Conservation (phyloP, 2,113 vertebrate species). For the Podarcis raffonei region DNA sequence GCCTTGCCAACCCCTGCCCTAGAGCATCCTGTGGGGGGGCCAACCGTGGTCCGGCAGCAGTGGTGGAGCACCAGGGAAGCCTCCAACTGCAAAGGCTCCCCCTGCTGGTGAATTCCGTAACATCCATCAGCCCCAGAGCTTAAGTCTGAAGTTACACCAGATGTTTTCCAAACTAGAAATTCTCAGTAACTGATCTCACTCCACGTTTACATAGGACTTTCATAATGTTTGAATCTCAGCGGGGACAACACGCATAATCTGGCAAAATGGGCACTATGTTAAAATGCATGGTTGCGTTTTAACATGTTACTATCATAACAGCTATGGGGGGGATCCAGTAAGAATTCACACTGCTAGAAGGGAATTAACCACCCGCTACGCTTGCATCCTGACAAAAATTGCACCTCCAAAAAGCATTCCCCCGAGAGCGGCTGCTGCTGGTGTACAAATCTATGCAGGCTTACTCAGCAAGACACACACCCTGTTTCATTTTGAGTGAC, state of each 20-base stretch:
- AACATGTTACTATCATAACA: background rate
- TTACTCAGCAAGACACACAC: background rate
- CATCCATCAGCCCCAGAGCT: too few relatives aligned
- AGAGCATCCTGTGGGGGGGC: too few relatives aligned
- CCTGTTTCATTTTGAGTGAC: too few relatives aligned
- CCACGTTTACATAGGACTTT: background rate
- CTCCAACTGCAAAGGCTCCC: too few relatives aligned
- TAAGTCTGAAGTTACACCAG: background rate
- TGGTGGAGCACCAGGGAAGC: too few relatives aligned
- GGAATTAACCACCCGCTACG: background rate
- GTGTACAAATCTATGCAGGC: background rate
- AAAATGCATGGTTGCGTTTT: background rate
- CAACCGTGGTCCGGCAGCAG: too few relatives aligned
- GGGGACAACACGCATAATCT: background rate
- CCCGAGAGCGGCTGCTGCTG: background rate
- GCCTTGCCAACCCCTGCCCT: too few relatives aligned
- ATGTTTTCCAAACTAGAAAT: slow-evolving; percentile 4
- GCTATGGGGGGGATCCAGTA: background rate
- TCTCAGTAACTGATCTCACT: slow-evolving; percentile 59
- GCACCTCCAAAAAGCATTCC: background rate
- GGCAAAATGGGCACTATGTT: background rate
- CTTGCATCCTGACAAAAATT: background rate
- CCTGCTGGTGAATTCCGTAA: too few relatives aligned
- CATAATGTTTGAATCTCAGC: background rate
- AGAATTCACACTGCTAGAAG: background rate